Conservation (phyloP, 2,113 vertebrate species). For the Megalops atlanticus region DNA sequence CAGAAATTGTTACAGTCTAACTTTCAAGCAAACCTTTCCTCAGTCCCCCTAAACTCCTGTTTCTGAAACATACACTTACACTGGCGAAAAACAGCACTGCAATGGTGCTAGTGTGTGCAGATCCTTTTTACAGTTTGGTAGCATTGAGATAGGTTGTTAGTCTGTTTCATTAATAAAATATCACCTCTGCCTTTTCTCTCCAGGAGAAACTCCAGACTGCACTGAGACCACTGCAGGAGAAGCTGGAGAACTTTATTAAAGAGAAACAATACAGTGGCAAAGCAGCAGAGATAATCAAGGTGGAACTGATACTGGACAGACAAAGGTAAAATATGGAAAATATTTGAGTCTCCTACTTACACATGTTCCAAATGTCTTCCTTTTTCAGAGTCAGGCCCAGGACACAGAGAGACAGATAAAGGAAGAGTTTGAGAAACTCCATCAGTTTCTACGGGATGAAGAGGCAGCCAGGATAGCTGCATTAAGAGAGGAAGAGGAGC, state of each 20-base stretch:
- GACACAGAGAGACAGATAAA: constrained; percentile 40
- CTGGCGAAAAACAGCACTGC: too few relatives aligned
- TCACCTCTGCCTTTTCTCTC: not conserved
- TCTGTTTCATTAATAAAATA: not conserved
- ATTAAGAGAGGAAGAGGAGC: constrained; percentile 54
- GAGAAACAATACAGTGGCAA: constrained; percentile 57
- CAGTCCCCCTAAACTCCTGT: too few relatives aligned
- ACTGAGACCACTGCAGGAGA: constrained; percentile 51
- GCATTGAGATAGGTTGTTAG: not conserved
- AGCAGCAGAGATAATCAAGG: not conserved
- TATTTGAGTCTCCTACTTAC: too few relatives aligned
- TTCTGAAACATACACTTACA: too few relatives aligned
- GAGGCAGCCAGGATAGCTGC: constrained; percentile 42
- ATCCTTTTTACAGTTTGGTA: too few relatives aligned
- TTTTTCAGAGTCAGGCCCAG: constrained; percentile 46
- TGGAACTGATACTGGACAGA: not conserved
- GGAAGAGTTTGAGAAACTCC: constrained; percentile 59
- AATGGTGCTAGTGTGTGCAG: too few relatives aligned
- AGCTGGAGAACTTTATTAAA: constrained; percentile 46
- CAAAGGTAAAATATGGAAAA: constrained; percentile 42
- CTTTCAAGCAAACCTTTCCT: too few relatives aligned
- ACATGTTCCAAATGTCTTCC: not conserved
- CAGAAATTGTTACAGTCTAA: too few relatives aligned
- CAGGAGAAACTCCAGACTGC: constrained; percentile 58
- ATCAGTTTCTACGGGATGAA: constrained; percentile 53